Conservation (phyloP, 2,113 vertebrate genomes). For the Apteryx owenii region DNA sequence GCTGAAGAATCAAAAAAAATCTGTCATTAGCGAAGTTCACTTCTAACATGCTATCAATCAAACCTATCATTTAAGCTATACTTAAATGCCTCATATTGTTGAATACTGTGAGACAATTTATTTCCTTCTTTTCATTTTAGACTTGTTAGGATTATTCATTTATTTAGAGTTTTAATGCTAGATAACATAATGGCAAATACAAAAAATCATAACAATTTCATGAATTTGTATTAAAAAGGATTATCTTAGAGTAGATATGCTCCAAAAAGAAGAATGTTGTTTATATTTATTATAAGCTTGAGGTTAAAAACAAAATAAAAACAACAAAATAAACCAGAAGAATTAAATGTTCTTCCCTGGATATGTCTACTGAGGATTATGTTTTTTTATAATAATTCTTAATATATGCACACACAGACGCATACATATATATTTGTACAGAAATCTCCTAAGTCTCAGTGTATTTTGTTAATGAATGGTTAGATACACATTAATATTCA, state of each 20-base stretch:
- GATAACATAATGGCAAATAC: not conserved
- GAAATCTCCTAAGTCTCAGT: not conserved
- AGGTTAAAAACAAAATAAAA: not conserved
- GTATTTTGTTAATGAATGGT: not conserved
- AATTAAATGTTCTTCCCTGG: not conserved
- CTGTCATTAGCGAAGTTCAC: not conserved
- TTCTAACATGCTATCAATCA: not conserved
- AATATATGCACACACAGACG: not conserved
- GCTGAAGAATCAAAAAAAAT: not conserved
- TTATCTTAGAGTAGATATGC: not conserved
- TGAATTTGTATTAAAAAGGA: not conserved
- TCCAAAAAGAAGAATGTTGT: not conserved
- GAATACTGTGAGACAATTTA: not conserved
- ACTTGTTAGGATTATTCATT: not conserved
- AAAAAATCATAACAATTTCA: not conserved
- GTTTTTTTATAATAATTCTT: not conserved
- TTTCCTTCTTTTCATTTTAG: not conserved
- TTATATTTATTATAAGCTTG: not conserved
- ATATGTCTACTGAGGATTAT: not conserved
- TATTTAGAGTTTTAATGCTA: not conserved
- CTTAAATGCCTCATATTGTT: not conserved
- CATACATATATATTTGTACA: fast-evolving
- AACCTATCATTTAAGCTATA: not conserved
- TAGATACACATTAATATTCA: not conserved
- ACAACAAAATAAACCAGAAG: not conserved